phyloP scores from a whole-genome alignment of 2,113 vertebrate genomes.

The Tricholaema leucomelas region DNA sequence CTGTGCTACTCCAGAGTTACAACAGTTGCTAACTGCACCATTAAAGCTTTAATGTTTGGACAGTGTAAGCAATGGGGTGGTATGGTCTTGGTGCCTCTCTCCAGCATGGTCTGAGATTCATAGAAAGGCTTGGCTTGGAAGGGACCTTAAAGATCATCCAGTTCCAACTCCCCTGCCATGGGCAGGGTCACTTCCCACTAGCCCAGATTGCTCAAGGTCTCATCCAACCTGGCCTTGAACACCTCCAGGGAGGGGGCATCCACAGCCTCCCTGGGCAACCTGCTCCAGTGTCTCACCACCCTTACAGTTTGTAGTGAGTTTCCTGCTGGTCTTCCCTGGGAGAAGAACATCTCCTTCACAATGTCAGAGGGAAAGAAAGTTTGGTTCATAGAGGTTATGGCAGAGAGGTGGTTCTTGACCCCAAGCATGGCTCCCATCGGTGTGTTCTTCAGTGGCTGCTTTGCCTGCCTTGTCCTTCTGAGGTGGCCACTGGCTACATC shows the following conservation, averaged over 20 bases:
- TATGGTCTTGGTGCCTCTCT: neutral
- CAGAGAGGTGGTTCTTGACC: neutral
- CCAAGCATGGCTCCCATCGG: accelerated
- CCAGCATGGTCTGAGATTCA: neutral
- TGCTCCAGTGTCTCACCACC: too few species aligned
- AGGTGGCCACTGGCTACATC: neutral
- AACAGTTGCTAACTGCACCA: neutral
- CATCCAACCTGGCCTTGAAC: too few species aligned
- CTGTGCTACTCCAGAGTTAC: neutral
- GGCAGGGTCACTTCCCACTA: too few species aligned
- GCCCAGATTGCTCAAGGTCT: too few species aligned
- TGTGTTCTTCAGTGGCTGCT: neutral
- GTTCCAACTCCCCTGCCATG: too few species aligned
- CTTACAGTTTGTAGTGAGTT: neutral
- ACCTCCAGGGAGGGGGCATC: too few species aligned
- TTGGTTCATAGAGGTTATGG: neutral
- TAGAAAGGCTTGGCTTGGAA: neutral
- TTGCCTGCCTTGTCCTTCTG: accelerated
- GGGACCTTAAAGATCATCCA: too few species aligned
- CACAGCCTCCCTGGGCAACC: too few species aligned
- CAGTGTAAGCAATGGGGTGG: neutral
- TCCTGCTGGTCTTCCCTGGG: neutral
- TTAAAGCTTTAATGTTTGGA: neutral
- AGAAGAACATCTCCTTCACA: neutral
- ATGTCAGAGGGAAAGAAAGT: neutral